A percentile compares a stretch with the other conserved stretches of the same genome.
Conservation (phyloP, 2,113 vertebrate species). For the Centropristis striata region DNA sequence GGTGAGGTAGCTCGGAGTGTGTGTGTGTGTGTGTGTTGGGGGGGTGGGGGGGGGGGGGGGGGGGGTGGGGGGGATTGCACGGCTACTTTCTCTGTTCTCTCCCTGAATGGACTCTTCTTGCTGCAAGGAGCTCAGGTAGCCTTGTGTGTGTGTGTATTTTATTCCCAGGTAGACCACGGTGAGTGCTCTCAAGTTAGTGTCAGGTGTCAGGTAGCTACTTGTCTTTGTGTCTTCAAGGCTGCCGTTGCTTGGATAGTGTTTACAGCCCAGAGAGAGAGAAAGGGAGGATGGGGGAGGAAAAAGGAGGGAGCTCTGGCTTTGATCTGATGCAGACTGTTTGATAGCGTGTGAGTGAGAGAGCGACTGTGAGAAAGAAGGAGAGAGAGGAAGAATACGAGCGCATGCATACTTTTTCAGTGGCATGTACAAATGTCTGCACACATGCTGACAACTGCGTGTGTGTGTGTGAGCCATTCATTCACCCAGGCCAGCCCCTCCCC, state of each 20-base stretch:
- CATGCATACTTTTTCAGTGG: constrained; percentile 27
- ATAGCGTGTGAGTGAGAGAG: constrained; percentile 54
- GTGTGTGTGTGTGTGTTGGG: constrained; percentile 8
- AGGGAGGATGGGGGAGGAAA: constrained; percentile 22
- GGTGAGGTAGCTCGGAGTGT: constrained; percentile 44
- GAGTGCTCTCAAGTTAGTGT: constrained; percentile 79
- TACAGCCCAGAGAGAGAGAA: constrained; percentile 68
- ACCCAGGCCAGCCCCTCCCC: neutral
- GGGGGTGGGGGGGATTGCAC: constrained; percentile 40
- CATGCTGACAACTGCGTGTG: constrained; percentile 27
- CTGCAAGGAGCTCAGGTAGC: constrained; percentile 69
- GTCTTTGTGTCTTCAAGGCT: constrained; percentile 83
- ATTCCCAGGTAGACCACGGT: constrained; percentile 67
- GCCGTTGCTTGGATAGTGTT: constrained; percentile 82
- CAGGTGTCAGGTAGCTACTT: constrained; percentile 85
- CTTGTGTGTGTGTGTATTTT: constrained; percentile 47
- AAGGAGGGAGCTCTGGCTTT: constrained; percentile 64
- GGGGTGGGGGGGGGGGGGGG: too few relatives aligned
- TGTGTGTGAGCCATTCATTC: constrained; percentile 11
- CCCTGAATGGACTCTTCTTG: constrained; percentile 61
- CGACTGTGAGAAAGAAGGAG: constrained; percentile 40
- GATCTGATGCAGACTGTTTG: constrained; percentile 76
- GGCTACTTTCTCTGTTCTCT: constrained; percentile 65
- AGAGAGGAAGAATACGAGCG: constrained; percentile 24
- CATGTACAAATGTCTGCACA: constrained; percentile 49